A percentile compares a stretch with the other conserved stretches of the same genome.
Evolutionary conservation across 2,888 invertebrate genomes (phyloP).

Genomic region (Phaedon cochleariae): DNA sequence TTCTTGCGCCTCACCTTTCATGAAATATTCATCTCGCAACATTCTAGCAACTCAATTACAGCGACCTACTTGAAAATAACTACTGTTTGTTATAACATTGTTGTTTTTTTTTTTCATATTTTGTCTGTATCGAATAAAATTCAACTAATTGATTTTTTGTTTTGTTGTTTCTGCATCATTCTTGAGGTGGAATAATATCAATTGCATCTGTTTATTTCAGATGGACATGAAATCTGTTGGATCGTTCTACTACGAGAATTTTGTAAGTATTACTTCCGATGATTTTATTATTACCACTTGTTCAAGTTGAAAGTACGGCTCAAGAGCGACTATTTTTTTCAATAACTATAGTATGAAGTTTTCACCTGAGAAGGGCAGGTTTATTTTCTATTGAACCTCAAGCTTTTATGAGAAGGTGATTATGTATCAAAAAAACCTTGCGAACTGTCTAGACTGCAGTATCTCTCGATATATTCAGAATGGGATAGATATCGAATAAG

Average conservation of each 20-base stretch:
- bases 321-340: too few species aligned
- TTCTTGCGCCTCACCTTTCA: conserved; percentile 30
- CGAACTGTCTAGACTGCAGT: too few species aligned
- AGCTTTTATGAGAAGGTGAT: too few species aligned
- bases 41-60: conserved; percentile 65
- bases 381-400: too few species aligned
- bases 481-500: too few species aligned
- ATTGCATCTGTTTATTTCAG: conserved; percentile 70
- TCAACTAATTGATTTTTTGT: conserved; percentile 18
- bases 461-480: too few species aligned
- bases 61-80: conserved; percentile 46
- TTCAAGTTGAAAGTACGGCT: too few species aligned
- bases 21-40: conserved; percentile 60
- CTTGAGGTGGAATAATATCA: conserved; percentile 19
- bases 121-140: conserved; percentile 34
- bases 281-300: neutral
- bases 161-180: neutral
- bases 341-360: too few species aligned
- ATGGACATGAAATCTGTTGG: conserved; percentile 97
- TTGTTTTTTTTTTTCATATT: conserved; percentile 40
- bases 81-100: conserved; percentile 36
- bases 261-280: conserved; percentile 77
- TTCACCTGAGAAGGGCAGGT: too few species aligned
- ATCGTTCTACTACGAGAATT: conserved; percentile 95
- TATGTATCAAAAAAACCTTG: too few species aligned